These are phyloP conservation scores for Decapterus maruadsi DNA, from an alignment of 2,797 vertebrate species.

Conservation along the genomic window DNA sequence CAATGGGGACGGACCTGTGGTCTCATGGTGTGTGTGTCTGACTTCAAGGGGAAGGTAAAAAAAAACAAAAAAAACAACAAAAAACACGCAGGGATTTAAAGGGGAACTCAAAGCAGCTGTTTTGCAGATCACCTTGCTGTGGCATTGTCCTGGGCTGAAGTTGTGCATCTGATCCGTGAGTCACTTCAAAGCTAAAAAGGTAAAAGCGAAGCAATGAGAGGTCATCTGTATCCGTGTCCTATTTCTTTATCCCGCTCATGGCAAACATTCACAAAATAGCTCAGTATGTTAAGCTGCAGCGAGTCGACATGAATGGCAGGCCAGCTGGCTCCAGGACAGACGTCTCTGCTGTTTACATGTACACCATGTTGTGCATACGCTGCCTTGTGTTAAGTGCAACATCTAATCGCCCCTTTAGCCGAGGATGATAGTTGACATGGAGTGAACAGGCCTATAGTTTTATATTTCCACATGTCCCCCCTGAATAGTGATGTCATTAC, in stretches of 20 bases:
- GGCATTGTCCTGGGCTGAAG: background rate
- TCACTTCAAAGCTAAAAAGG: slow-evolving; percentile 23
- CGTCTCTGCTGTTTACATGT: background rate
- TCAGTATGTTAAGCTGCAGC: background rate
- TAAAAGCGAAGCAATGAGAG: slow-evolving; percentile 4
- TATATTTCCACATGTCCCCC: slow-evolving; percentile 46
- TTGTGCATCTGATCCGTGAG: slow-evolving; percentile 25
- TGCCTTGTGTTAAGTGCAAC: background rate
- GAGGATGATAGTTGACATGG: background rate
- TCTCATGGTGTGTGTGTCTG: slow-evolving; percentile 62
- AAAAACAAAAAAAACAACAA: slow-evolving; percentile 27
- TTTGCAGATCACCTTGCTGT: slow-evolving; percentile 60
- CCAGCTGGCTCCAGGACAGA: slow-evolving; percentile 4
- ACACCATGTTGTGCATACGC: background rate
- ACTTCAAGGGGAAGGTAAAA: slow-evolving; percentile 67
- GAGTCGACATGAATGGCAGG: slow-evolving; percentile 15
- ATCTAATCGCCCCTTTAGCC: background rate
- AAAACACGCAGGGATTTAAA: slow-evolving; percentile 59
- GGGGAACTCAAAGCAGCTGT: slow-evolving; percentile 72
- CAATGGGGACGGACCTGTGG: slow-evolving; percentile 63
- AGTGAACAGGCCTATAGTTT: slow-evolving; percentile 7
- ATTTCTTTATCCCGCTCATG: slow-evolving; percentile 12
- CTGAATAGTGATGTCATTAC: slow-evolving; percentile 74
- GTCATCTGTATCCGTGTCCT: slow-evolving; percentile 10
- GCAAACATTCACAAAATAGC: background rate